Percentiles rank a stretch among this genome's conserved stretches.
phyloP scores from a whole-genome alignment of 2,113 vertebrate species.

The Otolemur garnettii region DNA sequence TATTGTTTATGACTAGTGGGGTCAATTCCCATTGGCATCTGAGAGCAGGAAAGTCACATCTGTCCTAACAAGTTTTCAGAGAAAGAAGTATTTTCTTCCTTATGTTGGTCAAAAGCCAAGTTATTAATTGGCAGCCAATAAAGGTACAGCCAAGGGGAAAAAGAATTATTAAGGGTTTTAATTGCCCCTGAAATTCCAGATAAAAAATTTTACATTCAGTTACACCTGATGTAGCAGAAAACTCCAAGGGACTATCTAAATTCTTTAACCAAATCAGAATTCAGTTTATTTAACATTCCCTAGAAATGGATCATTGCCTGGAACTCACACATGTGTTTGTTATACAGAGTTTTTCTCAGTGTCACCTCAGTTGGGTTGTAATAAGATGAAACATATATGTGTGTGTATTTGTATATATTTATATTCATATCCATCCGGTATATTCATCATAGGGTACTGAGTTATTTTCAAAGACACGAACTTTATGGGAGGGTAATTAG shows the following conservation, averaged over 20 bases:
- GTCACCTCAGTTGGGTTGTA: conserved; percentile 28
- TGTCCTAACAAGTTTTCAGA: conserved; percentile 46
- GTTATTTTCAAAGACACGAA: conserved; percentile 54
- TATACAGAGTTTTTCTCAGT: conserved; percentile 18
- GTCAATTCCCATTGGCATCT: conserved; percentile 19
- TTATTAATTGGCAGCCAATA: conserved; percentile 63
- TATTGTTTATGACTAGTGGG: not conserved
- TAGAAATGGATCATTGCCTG: not conserved
- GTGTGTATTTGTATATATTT: not conserved
- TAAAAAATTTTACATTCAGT: conserved; percentile 60
- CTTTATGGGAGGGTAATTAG: conserved; percentile 6
- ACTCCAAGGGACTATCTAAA: conserved; percentile 27
- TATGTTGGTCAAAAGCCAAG: conserved; percentile 66
- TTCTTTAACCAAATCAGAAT: conserved; percentile 46
- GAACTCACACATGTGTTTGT: conserved; percentile 23
- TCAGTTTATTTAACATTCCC: conserved; percentile 54
- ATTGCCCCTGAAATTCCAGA: conserved; percentile 65
- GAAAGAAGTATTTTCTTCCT: conserved; percentile 49
- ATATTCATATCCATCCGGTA: not conserved
- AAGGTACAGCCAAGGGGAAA: conserved; percentile 54
- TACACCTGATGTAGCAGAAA: conserved; percentile 61
- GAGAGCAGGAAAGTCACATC: conserved; percentile 49
- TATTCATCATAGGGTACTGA: conserved; percentile 29
- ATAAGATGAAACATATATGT: not conserved
- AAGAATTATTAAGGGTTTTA: conserved; percentile 66